Conservation (phyloP, 2,797 vertebrate genomes). For the Argya squamiceps region DNA sequence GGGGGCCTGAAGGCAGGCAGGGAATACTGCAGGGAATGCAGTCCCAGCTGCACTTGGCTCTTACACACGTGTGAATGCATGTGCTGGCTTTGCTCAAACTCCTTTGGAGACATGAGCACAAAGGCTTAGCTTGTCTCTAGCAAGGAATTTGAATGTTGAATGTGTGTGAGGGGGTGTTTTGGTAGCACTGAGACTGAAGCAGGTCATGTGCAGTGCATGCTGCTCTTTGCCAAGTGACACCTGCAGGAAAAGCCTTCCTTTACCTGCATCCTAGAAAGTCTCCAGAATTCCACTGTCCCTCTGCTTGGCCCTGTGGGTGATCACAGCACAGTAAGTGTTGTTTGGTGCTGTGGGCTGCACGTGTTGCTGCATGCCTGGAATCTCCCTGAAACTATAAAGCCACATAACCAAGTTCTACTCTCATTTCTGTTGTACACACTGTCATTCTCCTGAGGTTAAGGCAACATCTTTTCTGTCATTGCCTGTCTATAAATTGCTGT, state of each 20-base stretch:
- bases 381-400: background rate
- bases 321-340: accelerated
- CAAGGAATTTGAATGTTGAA: background rate
- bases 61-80: accelerated
- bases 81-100: background rate
- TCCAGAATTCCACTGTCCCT: background rate
- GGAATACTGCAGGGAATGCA: background rate
- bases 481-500: background rate
- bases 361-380: background rate
- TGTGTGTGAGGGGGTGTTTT: background rate
- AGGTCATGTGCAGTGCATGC: accelerated
- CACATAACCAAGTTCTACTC: background rate
- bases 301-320: background rate
- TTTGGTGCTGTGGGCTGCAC: background rate
- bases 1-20: background rate
- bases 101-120: background rate
- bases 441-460: background rate
- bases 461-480: background rate
- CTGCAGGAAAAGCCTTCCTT: background rate
- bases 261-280: background rate
- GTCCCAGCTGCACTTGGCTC: background rate
- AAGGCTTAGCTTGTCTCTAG: background rate
- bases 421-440: background rate
- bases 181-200: background rate
- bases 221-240: background rate